A percentile compares a stretch with the other conserved stretches of the same genome.
phyloP scores from a whole-genome alignment of 2,113 vertebrate genomes.

The Brachypteracias leptosomus region DNA sequence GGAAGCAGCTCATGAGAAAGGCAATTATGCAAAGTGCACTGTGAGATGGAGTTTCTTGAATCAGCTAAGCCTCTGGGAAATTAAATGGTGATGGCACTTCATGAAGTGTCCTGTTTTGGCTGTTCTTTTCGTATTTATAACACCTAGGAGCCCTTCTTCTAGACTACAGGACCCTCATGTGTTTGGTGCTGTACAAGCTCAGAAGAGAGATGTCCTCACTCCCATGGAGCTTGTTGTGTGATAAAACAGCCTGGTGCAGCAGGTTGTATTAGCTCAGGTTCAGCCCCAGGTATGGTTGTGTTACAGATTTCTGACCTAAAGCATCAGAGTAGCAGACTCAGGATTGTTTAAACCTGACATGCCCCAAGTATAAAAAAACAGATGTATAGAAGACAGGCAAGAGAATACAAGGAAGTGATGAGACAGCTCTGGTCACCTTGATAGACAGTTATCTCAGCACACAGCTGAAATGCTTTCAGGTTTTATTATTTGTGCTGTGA shows the following conservation, averaged over 20 bases:
- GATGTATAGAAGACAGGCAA: not conserved
- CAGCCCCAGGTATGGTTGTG: not conserved
- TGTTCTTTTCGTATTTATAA: not conserved
- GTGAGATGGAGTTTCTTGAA: not conserved
- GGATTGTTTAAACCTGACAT: not conserved
- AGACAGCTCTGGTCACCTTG: not conserved
- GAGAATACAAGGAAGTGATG: not conserved
- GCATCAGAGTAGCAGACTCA: not conserved
- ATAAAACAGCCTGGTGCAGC: not conserved
- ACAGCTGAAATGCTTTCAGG: not conserved
- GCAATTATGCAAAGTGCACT: not conserved
- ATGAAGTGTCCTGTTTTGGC: not conserved
- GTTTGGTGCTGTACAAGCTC: not conserved
- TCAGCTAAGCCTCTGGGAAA: not conserved
- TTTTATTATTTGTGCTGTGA: not conserved
- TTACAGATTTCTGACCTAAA: not conserved
- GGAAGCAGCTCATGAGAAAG: not conserved
- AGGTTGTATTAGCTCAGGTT: not conserved
- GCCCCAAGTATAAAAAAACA: not conserved
- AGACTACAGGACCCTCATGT: fast-evolving
- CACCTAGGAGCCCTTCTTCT: not conserved
- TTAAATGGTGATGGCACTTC: not conserved
- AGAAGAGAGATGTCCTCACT: not conserved
- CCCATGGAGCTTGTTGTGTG: fast-evolving
- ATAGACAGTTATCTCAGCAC: not conserved